Evolutionary conservation across 2,797 vertebrate species (phyloP).

Genomic region (Hypotaenidia philippensis): DNA sequence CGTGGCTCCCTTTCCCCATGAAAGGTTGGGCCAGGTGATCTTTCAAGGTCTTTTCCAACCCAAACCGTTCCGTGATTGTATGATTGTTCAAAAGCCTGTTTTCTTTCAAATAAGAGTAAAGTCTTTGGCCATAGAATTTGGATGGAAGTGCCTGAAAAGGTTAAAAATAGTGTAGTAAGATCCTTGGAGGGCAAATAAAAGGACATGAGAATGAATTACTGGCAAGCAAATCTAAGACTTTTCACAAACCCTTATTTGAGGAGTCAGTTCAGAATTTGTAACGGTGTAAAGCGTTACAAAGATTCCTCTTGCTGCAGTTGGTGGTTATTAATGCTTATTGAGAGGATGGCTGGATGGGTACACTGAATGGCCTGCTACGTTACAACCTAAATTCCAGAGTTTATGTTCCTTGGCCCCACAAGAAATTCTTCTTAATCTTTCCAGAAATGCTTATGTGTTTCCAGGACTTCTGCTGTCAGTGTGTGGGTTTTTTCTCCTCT

Average conservation of each 20-base stretch:
- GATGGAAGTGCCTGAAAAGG: background rate
- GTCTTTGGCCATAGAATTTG: background rate
- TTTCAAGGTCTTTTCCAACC: background rate
- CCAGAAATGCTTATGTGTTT: background rate
- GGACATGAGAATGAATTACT: background rate
- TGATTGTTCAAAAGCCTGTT: background rate
- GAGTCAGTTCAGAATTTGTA: background rate
- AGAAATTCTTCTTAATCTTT: background rate
- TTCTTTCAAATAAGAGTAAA: background rate
- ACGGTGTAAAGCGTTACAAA: background rate
- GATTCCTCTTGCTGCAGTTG: background rate
- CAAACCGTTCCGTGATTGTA: background rate
- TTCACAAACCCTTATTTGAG: background rate
- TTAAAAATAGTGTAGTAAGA: background rate
- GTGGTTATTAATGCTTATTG: background rate
- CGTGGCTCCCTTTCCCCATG: background rate
- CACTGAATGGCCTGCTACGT: background rate
- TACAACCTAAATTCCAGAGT: background rate
- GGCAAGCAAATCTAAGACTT: background rate
- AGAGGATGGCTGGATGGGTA: background rate
- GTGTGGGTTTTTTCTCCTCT: background rate
- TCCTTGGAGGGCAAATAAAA: background rate
- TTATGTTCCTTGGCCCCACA: background rate
- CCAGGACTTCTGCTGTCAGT: background rate
- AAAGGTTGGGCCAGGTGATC: background rate